Percentiles rank a stretch among this genome's conserved stretches.
phyloP scores from a whole-genome alignment of 2,113 vertebrate genomes.

The Clinocottus analis region DNA sequence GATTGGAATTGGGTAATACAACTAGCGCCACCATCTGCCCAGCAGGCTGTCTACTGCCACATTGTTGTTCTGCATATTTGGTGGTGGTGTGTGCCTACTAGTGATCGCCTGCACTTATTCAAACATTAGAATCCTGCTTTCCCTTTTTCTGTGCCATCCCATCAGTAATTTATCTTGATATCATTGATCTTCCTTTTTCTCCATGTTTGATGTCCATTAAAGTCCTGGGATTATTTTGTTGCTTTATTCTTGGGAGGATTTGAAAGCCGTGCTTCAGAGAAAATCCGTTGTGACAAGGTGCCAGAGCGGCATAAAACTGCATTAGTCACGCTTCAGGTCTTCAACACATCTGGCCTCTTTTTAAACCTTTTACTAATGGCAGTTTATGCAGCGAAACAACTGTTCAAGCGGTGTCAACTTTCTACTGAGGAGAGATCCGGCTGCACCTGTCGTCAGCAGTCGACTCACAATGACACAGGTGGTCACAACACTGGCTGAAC shows the following conservation, averaged over 20 bases:
- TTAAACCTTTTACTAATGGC: background rate
- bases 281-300: slow-evolving; percentile 47
- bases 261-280: slow-evolving; percentile 6
- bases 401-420: background rate
- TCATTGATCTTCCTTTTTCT: background rate
- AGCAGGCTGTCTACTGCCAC: too few species aligned
- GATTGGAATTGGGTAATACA: slow-evolving; percentile 16
- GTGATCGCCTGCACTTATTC: background rate
- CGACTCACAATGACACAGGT: background rate
- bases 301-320: slow-evolving; percentile 17
- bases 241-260: slow-evolving; percentile 44
- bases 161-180: background rate
- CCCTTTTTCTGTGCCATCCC: background rate
- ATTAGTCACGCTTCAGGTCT: slow-evolving; percentile 40
- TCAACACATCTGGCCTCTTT: slow-evolving; percentile 23
- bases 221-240: slow-evolving; percentile 19
- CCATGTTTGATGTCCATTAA: background rate
- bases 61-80: too few species aligned
- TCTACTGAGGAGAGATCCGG: background rate
- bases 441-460: background rate
- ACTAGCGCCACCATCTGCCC: slow-evolving; percentile 42
- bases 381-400: slow-evolving; percentile 1
- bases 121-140: slow-evolving; percentile 2
- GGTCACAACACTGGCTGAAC: background rate
- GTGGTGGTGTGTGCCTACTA: background rate